Base-by-base conservation (phyloP, 2,797 vertebrate genomes). In the Alauda arvensis region DNA sequence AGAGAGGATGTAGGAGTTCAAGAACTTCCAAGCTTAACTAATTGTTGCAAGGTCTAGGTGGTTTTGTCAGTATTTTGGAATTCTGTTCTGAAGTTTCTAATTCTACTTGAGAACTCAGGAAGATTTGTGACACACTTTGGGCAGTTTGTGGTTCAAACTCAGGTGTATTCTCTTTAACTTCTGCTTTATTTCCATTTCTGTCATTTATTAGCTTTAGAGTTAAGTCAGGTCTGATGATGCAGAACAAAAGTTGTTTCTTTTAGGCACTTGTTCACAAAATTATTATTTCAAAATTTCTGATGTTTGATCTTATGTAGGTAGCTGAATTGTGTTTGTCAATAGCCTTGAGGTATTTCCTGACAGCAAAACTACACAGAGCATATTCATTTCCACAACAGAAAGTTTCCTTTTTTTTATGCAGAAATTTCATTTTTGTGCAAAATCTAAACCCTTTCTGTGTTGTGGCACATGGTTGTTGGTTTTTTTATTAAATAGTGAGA, bases 11-110 rank as follows among this genome's bases (percentile, higher is more conserved):
- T 33, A 77, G 40, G 72, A 77, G 33, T 79, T 91, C 39, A 72
- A 45, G 37, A 37, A 10, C 10, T 68, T 31, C 33, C 1, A 3
- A 10, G 17, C 24, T 48, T 56, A 34, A 70, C 0, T 0, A n/a
- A 83, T 85, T 69, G 18, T 89, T 91, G 48, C 20, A 20, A 43
- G 24, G 4, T 70, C 11, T 82, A 8, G 42, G n/a, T 82, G 24
- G 4, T 72, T 92, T 80, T 90, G 28, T 53, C 43, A 46, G 55
- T 75, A 5, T 67, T 80, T 75, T 62, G 37, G 48, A 33, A 45
- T 85, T 83, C 42, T 60, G 4, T 69, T 84, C 10, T 21, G 37
- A 83, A 77, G 14, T 25, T 46, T 42, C 31, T 60, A n/a, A 34
- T 68, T 60, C 40, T 75, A 0, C 18, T 25, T 76, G 67, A 33